Base-by-base conservation (phyloP, 2,797 vertebrate species). In the Dendrocincla fuliginosa region DNA sequence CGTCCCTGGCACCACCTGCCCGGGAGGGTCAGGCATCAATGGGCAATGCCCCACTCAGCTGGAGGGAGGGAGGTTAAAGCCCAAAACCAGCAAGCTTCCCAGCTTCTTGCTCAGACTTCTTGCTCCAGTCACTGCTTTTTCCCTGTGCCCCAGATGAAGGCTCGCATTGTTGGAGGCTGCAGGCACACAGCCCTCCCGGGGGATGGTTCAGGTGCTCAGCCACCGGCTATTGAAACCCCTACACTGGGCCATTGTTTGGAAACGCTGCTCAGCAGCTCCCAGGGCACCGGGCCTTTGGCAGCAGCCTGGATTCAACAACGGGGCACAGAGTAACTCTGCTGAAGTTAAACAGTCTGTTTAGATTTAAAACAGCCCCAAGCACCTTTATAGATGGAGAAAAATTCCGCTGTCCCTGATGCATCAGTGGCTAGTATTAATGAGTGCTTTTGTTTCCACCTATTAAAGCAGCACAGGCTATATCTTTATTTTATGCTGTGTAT, bases 381-480 rank as follows among this genome's bases (percentile, higher is more conserved):
- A 69, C 64, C 42, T 95, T 96, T 89, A 96, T 14, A 86, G 92
- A 89, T 10, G 32, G 59, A 92, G 87, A 73, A 94, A 93, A 93
- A 89, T 55, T 81, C 74, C 75, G 70, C 50, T 61, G 49, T 86
- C 77, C 89, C 89, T 69, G 76, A 76, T 86, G 84, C 59, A 95
- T 84, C 95, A 88, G 61, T 53, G 67, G 59, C 79, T 69, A 67
- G 61, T 78, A 95, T 92, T 93, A 96, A 96, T 37, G 92, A 91
- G 15, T 69, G 87, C 95, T 94, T 97, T 96, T 91, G 89, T 94
- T 95, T 96, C 95, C 87, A 91, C 55, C 65, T 91, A 91, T 57
- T 92, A 95, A 91, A 94, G 59, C 79, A 64, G 69, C 52, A 74
- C 52, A 30, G 55, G n/a, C 53, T 90, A 39, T 13, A 55, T 41